Evolutionary conservation across 2,888 invertebrate species (phyloP).

Genomic region (Ochropleura leucogaster): DNA sequence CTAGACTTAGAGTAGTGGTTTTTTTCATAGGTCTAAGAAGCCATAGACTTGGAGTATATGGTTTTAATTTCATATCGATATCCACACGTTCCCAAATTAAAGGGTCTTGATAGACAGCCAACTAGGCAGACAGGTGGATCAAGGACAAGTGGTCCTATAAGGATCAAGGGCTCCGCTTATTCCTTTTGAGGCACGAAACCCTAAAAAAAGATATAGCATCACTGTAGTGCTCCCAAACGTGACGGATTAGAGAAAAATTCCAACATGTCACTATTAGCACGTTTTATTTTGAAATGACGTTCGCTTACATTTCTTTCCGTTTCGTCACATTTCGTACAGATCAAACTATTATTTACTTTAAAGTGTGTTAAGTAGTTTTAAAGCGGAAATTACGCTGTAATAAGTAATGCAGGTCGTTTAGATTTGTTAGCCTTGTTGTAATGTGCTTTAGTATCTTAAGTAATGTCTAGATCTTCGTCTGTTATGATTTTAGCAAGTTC

Average conservation of each 20-base stretch:
- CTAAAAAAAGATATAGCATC: background rate
- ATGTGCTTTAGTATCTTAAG: slow-evolving; percentile 1
- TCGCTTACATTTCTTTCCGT: slow-evolving; percentile 19
- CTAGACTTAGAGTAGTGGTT: no score
- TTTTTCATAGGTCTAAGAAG: no score
- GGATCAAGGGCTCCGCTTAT: no score
- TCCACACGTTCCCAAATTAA: no score
- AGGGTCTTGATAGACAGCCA: no score
- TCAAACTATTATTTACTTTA: no score
- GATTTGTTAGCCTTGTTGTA: slow-evolving; percentile 27
- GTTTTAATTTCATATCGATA: no score
- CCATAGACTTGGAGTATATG: no score
- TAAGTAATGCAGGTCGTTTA: slow-evolving; percentile 43
- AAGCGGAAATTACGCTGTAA: slow-evolving; percentile 34
- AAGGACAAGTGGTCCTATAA: no score
- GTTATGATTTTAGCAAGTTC: slow-evolving; percentile 4
- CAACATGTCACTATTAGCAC: slow-evolving; percentile 60
- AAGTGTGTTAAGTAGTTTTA: slow-evolving; percentile 45
- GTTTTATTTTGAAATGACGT: slow-evolving; percentile 55
- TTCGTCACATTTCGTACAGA: slow-evolving; percentile 37
- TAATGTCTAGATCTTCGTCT: slow-evolving; percentile 5
- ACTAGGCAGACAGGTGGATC: no score
- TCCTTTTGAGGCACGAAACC: no score
- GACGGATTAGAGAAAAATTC: slow-evolving; percentile 47
- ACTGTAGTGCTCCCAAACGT: slow-evolving; percentile 10